These are phyloP conservation scores for Heterotilapia buettikoferi DNA, from an alignment of 2,113 vertebrate species.

Conservation along the genomic window DNA sequence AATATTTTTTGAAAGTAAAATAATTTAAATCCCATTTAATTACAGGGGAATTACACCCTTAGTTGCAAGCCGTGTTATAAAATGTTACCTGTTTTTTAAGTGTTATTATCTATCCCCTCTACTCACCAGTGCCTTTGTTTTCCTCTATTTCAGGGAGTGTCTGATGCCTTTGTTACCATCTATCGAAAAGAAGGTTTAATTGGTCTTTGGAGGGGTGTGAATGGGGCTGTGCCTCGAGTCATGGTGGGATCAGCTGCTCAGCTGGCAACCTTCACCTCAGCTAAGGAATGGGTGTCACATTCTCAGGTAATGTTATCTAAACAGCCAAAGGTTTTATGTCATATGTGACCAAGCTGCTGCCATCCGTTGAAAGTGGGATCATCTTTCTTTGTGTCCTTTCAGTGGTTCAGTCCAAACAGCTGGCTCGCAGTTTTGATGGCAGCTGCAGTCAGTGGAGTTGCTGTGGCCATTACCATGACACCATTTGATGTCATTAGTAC, in stretches of 20 bases:
- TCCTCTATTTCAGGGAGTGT: slow-evolving; percentile 72
- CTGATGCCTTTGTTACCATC: slow-evolving; percentile 79
- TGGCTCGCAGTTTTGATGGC: slow-evolving; percentile 81
- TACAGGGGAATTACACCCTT: background rate
- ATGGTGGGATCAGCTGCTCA: slow-evolving; percentile 89
- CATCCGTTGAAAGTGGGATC: background rate
- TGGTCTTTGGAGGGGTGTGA: slow-evolving; percentile 89
- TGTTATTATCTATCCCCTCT: background rate
- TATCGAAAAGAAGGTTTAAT: slow-evolving; percentile 81
- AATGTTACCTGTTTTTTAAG: background rate
- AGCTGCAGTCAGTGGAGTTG: slow-evolving; percentile 86
- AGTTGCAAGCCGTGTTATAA: background rate
- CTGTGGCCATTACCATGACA: slow-evolving; percentile 83
- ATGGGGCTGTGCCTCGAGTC: slow-evolving; percentile 85
- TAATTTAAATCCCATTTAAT: background rate
- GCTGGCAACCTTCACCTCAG: slow-evolving; percentile 85
- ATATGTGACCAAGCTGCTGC: background rate
- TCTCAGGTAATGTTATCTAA: slow-evolving; percentile 57
- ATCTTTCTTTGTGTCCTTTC: slow-evolving; percentile 4
- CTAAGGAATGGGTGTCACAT: slow-evolving; percentile 82
- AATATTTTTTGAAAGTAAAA: background rate
- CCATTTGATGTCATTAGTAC: slow-evolving; percentile 94
- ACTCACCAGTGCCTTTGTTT: background rate
- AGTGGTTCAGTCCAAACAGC: slow-evolving; percentile 83
- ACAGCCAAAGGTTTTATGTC: background rate